Percentiles rank a stretch among this genome's conserved stretches.
These are phyloP conservation scores for Grapholita molesta DNA, from an alignment of 1,140 invertebrate genomes.

Conservation along the genomic window DNA sequence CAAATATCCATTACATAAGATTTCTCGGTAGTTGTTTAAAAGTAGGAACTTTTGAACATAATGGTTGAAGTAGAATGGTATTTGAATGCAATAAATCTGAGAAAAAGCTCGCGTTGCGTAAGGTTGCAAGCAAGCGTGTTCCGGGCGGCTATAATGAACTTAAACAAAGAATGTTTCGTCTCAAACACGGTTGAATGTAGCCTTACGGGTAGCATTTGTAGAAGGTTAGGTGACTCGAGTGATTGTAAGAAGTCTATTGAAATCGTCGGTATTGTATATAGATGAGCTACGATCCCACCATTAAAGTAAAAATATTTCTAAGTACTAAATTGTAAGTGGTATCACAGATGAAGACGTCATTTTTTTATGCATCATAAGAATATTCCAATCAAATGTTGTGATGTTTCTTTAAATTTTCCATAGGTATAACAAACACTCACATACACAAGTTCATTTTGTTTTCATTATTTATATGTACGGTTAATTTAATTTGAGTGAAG, in stretches of 20 bases:
- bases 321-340: conserved; percentile 74
- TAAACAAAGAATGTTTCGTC: neutral
- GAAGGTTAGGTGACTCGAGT: conserved; percentile 67
- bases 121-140: conserved; percentile 39
- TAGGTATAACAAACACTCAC: conserved; percentile 38
- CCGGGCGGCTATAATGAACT: neutral
- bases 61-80: conserved; percentile 56
- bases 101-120: conserved; percentile 47
- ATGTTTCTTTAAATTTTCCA: conserved; percentile 66
- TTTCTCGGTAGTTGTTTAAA: conserved; percentile 51
- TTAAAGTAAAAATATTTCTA: conserved; percentile 74
- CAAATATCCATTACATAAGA: conserved; percentile 32
- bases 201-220: conserved; percentile 39
- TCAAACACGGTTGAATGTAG: conserved; percentile 30
- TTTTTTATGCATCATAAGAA: conserved; percentile 62
- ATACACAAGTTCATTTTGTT: conserved; percentile 46
- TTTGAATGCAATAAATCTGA: conserved; percentile 68
- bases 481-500: conserved; percentile 44
- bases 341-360: conserved; percentile 60
- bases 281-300: conserved; percentile 76
- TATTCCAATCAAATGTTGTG: conserved; percentile 74
- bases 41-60: conserved; percentile 65
- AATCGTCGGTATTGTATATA: conserved; percentile 76
- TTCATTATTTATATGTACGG: conserved; percentile 41
- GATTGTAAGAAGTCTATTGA: conserved; percentile 71